Evolutionary conservation across 2,888 invertebrate species (phyloP).

Genomic region (Drosophila hamatofila): DNA sequence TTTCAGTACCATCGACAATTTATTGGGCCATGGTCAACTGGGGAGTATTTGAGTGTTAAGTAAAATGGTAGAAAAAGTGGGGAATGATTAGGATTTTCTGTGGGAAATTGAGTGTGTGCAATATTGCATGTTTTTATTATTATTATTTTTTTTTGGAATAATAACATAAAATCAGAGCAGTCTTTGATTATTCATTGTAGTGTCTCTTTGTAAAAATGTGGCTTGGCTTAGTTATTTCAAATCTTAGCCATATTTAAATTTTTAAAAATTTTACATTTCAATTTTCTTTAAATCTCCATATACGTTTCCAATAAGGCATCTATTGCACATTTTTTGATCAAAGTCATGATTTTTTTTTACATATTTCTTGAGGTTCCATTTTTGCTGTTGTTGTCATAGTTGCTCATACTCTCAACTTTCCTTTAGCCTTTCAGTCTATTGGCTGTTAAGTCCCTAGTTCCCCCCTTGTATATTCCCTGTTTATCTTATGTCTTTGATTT

Average conservation of each 20-base stretch:
- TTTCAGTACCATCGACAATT: conserved; percentile 10
- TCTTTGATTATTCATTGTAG: no score
- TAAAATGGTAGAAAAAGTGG: background rate
- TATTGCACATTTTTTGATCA: background rate
- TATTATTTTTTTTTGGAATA: background rate
- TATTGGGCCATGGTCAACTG: conserved; percentile 31
- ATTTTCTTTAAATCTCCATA: background rate
- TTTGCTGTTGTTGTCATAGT: no score
- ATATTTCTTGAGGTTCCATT: background rate
- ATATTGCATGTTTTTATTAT: background rate
- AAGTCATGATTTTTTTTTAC: background rate
- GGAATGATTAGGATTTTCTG: background rate
- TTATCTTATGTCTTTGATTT: no score
- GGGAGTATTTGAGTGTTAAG: background rate
- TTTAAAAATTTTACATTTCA: no score
- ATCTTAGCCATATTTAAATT: no score
- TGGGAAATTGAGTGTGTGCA: background rate
- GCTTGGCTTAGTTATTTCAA: no score
- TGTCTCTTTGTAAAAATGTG: no score
- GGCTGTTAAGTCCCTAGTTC: no score
- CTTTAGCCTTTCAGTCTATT: no score
- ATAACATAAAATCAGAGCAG: background rate
- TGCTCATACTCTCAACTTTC: no score
- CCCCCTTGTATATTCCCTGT: no score
- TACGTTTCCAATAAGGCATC: background rate